These are phyloP conservation scores for Emydocephalus ijimae DNA, from an alignment of 2,113 vertebrate species.

Conservation along the genomic window DNA sequence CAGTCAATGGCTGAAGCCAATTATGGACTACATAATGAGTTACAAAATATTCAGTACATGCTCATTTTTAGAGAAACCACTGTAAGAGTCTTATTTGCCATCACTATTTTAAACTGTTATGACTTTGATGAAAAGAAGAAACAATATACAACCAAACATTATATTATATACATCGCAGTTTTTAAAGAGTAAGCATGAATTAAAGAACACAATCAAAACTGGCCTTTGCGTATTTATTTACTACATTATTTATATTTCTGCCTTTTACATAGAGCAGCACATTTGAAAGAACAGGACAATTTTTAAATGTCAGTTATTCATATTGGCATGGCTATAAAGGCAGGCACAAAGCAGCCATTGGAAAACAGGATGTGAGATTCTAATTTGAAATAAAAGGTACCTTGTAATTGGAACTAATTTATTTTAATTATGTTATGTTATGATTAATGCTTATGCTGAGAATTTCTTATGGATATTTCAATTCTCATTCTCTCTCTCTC, in stretches of 20 bases:
- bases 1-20: not conserved
- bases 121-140: not conserved
- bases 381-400: not conserved
- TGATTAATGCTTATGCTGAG: not conserved
- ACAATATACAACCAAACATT: not conserved
- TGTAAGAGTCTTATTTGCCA: not conserved
- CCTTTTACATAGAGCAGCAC: not conserved
- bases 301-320: not conserved
- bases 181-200: not conserved
- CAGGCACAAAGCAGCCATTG: not conserved
- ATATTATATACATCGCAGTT: not conserved
- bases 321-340: not conserved
- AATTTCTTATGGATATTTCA: not conserved
- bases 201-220: not conserved
- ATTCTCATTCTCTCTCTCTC: not conserved
- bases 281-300: not conserved
- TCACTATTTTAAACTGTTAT: not conserved
- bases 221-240: not conserved
- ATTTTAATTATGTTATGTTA: not conserved
- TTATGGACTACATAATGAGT: not conserved
- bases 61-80: not conserved
- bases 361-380: not conserved
- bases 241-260: not conserved
- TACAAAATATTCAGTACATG: not conserved
- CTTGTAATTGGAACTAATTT: not conserved